Evolutionary conservation across 2,797 vertebrate species (phyloP), one percentile per base, ranked within the genome.

Genomic region (Myotis daubentonii): DNA sequence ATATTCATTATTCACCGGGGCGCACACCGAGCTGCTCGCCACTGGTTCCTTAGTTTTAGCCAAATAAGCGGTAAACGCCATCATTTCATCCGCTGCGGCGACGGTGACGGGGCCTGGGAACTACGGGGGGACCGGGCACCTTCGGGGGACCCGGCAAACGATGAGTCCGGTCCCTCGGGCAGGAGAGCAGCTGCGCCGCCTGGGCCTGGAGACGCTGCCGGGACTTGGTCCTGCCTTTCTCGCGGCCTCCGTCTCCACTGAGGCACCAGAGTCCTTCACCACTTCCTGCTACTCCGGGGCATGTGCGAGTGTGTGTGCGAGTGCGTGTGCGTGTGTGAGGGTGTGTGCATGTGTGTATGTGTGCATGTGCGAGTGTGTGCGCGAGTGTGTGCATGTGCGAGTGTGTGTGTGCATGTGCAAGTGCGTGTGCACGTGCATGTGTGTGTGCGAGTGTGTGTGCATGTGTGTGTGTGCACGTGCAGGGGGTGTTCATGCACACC

Each of bases 1-100:
- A 98, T 98, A 98, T 98, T 98, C 97, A 97, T 98, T 97, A 98
- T 97, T 96, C 97, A 87, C 93, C 60, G 55, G 94, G 95, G 94
- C 97, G 97, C 98, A 97, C 0, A 91, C 97, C 97, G 98, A 97
- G 98, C 94, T 98, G 98, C 98, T 98, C 98, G 95, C 97, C 97
- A 84, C 80, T 96, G 98, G 97, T 98, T 98, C 98, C 97, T 98
- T 98, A 98, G 97, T 97, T 98, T 98, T 97, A 95, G 97, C 98
- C 98, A 98, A 98, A 98, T 98, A 98, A 97, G 94, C 81, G 96
- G 97, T 97, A 97, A 98, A 98, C 51, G 12, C 97, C 98, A 98
- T 98, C 97, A 98, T 94, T 97, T 95, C 96, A 96, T 89, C 98
- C 98, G 97, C 92, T 94, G 89, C 9, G 9, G 2, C 9, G 41